phyloP scores from a whole-genome alignment of 2,888 invertebrate genomes.

The Hybos culiciformis region DNA sequence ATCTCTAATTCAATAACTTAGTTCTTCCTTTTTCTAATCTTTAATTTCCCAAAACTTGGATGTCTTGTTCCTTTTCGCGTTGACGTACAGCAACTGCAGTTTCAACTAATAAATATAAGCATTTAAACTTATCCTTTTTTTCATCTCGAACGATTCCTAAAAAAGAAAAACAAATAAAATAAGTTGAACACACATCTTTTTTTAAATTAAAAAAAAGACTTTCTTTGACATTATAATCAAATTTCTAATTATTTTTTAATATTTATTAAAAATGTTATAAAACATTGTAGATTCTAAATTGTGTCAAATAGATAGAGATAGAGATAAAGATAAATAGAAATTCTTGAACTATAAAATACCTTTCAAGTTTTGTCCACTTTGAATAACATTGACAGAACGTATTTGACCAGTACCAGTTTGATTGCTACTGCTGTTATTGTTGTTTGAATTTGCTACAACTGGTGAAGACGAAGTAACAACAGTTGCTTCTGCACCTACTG shows the following conservation, averaged over 20 bases:
- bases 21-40: neutral
- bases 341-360: slow-evolving; percentile 17
- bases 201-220: neutral
- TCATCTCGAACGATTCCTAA: slow-evolving; percentile 38
- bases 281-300: too few species aligned
- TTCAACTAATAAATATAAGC: slow-evolving; percentile 73
- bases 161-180: slow-evolving; percentile 8
- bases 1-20: too few species aligned
- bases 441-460: too few species aligned
- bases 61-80: slow-evolving; percentile 53
- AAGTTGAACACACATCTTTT: too few species aligned
- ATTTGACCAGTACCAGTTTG: slow-evolving; percentile 12
- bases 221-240: neutral
- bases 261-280: too few species aligned
- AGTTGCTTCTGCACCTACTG: slow-evolving; percentile 28
- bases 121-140: slow-evolving; percentile 66
- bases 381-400: neutral
- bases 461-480: slow-evolving; percentile 25
- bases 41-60: slow-evolving; percentile 38
- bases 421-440: slow-evolving; percentile 14
- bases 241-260: too few species aligned
- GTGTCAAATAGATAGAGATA: too few species aligned
- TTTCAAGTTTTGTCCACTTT: slow-evolving; percentile 22
- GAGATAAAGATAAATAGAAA: too few species aligned
- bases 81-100: slow-evolving; percentile 72